Base-by-base conservation (phyloP, 1,140 invertebrate species). In the Arion vulgaris region DNA sequence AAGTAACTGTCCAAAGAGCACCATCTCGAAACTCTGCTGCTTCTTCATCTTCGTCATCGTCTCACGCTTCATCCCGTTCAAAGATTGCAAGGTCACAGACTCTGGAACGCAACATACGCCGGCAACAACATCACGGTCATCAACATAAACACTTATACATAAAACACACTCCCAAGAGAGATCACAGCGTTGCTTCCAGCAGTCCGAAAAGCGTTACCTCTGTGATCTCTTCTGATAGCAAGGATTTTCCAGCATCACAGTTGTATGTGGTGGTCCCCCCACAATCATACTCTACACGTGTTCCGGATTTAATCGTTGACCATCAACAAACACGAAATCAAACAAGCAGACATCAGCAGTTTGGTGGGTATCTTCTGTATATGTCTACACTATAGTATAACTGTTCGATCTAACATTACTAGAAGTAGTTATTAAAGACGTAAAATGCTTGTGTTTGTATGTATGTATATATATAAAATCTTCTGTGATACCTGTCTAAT, bases 231-330 rank as follows among this genome's bases (percentile, higher is more conserved):
- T 7, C 62, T 28, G 17, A 26, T 26, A 57, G 4, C 17, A 26
- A 2, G 26, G 51, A 66, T 7, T 4, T 66, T n/a, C 19, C 62
- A 32, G 71, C 71, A 26, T 49, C 36, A 36, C 17, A 23, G 38
- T 2, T 78, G 2, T 78, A 38, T 36, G 57, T 78, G 17, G 76
- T 78, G 51, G 62, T 78, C 19, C 76, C 76, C 2, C 76, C 76
- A 9, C 39, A 49, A n/a, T 2, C 74, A 2, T 17, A 57, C 15
- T 28, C 9, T 1, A 41, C 36, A 19, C 57, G 36, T 1, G 57
- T 78, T 2, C 76, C 76, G 1, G 76, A 78, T 41, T 34, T 78
- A 17, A 78, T 78, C 28, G 76, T 68, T 1, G 51, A 78, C 36
- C 76, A 68, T 36, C 76, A 39, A 68, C 76, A 79, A 17, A 36